These are phyloP conservation scores for Vulpes vulpes DNA, from an alignment of 2,113 vertebrate species.

Conservation along the genomic window DNA sequence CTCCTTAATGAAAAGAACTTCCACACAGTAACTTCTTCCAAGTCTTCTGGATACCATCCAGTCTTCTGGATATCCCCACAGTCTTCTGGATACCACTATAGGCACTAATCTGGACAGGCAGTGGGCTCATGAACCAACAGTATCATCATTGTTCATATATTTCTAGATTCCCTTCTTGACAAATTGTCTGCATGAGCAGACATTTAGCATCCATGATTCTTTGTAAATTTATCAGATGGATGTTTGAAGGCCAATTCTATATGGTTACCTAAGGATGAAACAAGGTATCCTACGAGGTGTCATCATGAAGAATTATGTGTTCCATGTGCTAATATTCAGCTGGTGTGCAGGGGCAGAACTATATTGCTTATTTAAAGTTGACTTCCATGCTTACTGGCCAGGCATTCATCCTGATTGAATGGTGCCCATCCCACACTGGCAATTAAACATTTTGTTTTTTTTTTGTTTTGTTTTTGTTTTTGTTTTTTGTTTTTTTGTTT, in stretches of 20 bases:
- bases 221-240: background rate
- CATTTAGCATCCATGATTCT: background rate
- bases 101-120: background rate
- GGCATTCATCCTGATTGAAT: background rate
- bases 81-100: background rate
- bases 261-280: background rate
- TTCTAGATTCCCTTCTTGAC: background rate
- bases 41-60: background rate
- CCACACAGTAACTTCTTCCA: background rate
- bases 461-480: too few species aligned
- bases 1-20: background rate
- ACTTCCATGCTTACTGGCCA: background rate
- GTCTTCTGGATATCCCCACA: background rate
- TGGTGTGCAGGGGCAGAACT: too few species aligned
- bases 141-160: background rate
- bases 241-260: background rate
- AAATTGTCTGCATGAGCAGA: background rate
- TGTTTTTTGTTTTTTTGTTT: too few species aligned
- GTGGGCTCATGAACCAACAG: background rate
- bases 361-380: background rate
- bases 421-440: background rate
- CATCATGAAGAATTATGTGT: background rate
- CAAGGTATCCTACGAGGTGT: background rate
- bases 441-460: slow-evolving; percentile 10
- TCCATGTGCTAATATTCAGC: background rate